phyloP scores from a whole-genome alignment of 2,888 invertebrate species.

The Macrosiphum euphorbiae region DNA sequence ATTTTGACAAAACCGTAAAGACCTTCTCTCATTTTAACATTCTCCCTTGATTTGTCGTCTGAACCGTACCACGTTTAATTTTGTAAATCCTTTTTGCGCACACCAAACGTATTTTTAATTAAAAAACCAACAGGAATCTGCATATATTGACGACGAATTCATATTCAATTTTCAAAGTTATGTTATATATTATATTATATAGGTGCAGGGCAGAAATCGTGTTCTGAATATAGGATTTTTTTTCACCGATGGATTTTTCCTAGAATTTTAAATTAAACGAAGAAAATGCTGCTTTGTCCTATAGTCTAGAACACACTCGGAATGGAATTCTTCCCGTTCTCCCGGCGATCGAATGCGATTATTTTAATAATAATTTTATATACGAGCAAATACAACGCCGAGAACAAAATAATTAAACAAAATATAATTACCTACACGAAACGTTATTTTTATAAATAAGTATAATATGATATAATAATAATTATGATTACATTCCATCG shows the following conservation, averaged over 20 bases:
- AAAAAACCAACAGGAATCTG: conserved; percentile 34
- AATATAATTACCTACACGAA: neutral
- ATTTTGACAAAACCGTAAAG: conserved; percentile 33
- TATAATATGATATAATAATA: neutral
- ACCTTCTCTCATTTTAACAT: conserved; percentile 10
- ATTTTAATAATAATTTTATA: neutral
- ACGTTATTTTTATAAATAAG: neutral
- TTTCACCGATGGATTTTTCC: neutral
- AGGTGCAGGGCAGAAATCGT: neutral
- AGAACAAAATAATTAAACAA: neutral
- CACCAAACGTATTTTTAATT: conserved; percentile 37
- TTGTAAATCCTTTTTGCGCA: conserved; percentile 45
- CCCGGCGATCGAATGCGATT: neutral
- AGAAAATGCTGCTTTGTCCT: neutral
- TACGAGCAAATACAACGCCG: neutral
- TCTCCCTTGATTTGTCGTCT: conserved; percentile 40
- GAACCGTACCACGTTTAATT: conserved; percentile 14
- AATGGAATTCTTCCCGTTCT: neutral
- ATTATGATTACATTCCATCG: neutral
- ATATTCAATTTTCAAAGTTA: neutral
- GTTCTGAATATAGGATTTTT: conserved; percentile 23
- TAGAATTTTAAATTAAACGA: neutral
- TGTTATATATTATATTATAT: conserved; percentile 1
- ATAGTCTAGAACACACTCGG: neutral
- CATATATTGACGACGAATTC: conserved; percentile 31